Evolutionary conservation across 2,113 vertebrate genomes (phyloP), one percentile per base, ranked within the genome.

Genomic region (Seriola rivoliana): DNA sequence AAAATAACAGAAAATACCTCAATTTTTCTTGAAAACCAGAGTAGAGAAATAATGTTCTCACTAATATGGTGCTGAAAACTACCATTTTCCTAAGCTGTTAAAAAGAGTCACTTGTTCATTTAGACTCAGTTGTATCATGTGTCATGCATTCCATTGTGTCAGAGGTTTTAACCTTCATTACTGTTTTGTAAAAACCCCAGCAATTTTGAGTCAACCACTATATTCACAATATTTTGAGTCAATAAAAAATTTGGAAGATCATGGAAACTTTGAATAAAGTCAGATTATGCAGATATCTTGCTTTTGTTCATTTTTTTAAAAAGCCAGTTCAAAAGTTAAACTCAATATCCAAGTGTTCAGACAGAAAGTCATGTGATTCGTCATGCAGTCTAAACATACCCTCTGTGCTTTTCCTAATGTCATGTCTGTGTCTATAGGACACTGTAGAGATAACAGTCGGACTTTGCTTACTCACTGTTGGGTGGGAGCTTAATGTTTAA

Each of bases 401-500:
- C 11, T 65, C n/a, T 72, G 55, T 54, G 19, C 44, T 67, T 52
- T 59, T 12, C 1, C 10, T 62, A 5, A 59, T 59, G 38, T 70
- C 44, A 59, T 3, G 16, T 68, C 78, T 80, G 40, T 12, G 29
- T 38, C 34, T 78, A 71, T 63, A 69, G 76, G 81, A 55, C 25
- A 64, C 3, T 25, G 66, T 85, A 69, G 62, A 82, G 89, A 87
- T 90, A 84, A 75, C 50, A 62, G 38, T 11, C 10, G 66, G 75
- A 75, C 79, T 88, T 85, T 91, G 88, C 76, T 84, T 79, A 63
- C 77, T 83, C 84, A 88, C 42, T 52, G 23, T 62, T 29, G 29
- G 58, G 74, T 71, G 40, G 62, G 2, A 16, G 80, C 54, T 88
- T 91, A 81, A 82, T 88, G 79, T 81, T 87, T 84, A 85, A 87